phyloP scores from a whole-genome alignment of 2,797 vertebrate species.

The Macroramphosus scolopax region DNA sequence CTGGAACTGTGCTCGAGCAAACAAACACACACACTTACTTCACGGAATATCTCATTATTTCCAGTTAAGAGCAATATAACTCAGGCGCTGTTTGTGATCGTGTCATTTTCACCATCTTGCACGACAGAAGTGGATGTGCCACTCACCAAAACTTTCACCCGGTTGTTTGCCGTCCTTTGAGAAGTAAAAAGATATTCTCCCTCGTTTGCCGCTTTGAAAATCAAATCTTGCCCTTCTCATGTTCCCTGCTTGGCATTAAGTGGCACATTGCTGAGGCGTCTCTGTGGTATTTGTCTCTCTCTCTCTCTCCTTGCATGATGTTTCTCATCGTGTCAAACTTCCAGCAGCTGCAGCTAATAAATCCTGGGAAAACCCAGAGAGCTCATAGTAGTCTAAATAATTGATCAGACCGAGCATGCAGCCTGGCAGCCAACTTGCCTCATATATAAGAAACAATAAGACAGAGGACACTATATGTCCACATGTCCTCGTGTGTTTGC shows the following conservation, averaged over 20 bases:
- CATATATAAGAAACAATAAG: slow-evolving; percentile 67
- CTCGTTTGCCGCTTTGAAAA: too few relatives aligned
- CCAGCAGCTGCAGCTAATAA: slow-evolving; percentile 69
- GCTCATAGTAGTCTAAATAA: slow-evolving; percentile 75
- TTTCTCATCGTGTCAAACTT: slow-evolving; percentile 65
- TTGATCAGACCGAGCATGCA: slow-evolving; percentile 67
- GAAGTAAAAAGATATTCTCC: too few relatives aligned
- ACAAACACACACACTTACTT: slow-evolving; percentile 14
- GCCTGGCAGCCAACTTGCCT: slow-evolving; percentile 62
- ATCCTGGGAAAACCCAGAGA: slow-evolving; percentile 66
- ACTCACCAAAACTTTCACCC: slow-evolving; percentile 34
- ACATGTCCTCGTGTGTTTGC: slow-evolving; percentile 46
- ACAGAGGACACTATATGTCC: slow-evolving; percentile 49
- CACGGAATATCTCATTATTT: slow-evolving; percentile 25
- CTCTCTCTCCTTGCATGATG: slow-evolving; percentile 41
- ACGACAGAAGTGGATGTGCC: too few relatives aligned
- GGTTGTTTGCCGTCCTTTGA: slow-evolving; percentile 7
- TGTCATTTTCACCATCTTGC: slow-evolving; percentile 23
- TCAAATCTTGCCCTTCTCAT: too few relatives aligned
- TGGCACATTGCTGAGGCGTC: slow-evolving; percentile 41
- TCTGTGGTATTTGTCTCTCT: slow-evolving; percentile 51
- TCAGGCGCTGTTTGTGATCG: slow-evolving; percentile 28
- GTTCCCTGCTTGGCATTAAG: too few relatives aligned
- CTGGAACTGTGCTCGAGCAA: slow-evolving; percentile 18
- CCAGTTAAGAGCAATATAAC: slow-evolving; percentile 44